Evolutionary conservation across 2,797 vertebrate species (phyloP).

Genomic region (Malurus leucopterus): DNA sequence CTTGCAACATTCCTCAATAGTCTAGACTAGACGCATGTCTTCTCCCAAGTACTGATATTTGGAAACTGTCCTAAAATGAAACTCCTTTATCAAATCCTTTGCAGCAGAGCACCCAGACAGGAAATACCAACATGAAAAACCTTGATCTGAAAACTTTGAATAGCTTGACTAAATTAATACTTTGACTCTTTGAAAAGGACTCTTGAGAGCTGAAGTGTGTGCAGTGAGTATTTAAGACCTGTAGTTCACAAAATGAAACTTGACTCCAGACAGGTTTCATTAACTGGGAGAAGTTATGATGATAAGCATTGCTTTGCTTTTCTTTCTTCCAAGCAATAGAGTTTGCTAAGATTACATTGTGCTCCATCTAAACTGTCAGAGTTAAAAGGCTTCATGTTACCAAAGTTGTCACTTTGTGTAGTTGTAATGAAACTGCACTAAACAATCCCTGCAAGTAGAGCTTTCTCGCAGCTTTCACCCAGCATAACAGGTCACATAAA

Average conservation of each 20-base stretch:
- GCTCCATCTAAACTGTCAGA: constrained; percentile 5
- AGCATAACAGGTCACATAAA: neutral
- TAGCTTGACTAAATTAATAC: constrained; percentile 36
- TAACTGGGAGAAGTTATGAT: constrained; percentile 49
- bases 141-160: constrained; percentile 52
- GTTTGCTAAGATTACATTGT: neutral
- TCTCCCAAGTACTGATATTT: constrained; percentile 35
- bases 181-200: constrained; percentile 28
- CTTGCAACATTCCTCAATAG: neutral
- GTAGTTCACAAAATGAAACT: constrained; percentile 52
- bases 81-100: constrained; percentile 45
- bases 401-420: neutral
- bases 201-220: constrained; percentile 38
- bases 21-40: constrained; percentile 28
- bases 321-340: neutral
- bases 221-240: constrained; percentile 14
- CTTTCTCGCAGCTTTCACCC: neutral
- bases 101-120: neutral
- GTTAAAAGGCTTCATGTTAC: neutral
- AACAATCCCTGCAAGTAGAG: neutral
- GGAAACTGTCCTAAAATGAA: constrained; percentile 39
- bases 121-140: constrained; percentile 45
- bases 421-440: neutral
- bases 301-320: constrained; percentile 35
- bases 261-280: constrained; percentile 59